Evolutionary conservation across 2,888 invertebrate genomes (phyloP).

Genomic region (Hyalella azteca): DNA sequence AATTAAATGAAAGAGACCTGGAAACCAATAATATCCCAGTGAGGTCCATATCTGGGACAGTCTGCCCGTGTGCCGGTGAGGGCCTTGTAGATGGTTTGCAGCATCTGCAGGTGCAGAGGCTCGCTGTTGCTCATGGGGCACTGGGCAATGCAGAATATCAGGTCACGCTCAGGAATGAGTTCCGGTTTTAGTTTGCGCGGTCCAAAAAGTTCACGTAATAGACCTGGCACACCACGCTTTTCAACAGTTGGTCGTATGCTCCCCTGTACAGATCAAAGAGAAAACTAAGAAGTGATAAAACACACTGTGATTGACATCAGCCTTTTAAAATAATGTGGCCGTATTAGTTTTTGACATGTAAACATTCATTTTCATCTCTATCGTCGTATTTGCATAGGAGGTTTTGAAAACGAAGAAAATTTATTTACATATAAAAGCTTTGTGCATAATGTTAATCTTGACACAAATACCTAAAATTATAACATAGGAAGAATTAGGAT

Average conservation of each 20-base stretch:
- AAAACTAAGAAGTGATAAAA: too few relatives aligned
- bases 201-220: slow-evolving; percentile 61
- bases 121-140: slow-evolving; percentile 63
- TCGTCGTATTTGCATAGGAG: too few relatives aligned
- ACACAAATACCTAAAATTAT: too few relatives aligned
- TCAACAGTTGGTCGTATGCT: slow-evolving; percentile 56
- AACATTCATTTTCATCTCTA: too few relatives aligned
- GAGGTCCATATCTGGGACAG: slow-evolving; percentile 65
- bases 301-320: too few relatives aligned
- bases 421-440: too few relatives aligned
- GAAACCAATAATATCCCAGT: slow-evolving; percentile 69
- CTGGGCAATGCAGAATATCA: slow-evolving; percentile 65
- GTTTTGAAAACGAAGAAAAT: too few relatives aligned
- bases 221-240: slow-evolving; percentile 45
- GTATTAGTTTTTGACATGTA: too few relatives aligned
- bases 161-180: slow-evolving; percentile 63
- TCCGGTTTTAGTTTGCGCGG: slow-evolving; percentile 64
- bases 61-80: slow-evolving; percentile 65
- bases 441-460: too few relatives aligned
- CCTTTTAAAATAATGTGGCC: too few relatives aligned
- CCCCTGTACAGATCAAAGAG: slow-evolving; percentile 41
- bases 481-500: too few relatives aligned
- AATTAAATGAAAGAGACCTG: too few relatives aligned
- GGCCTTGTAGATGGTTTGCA: slow-evolving; percentile 66
- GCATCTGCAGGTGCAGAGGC: slow-evolving; percentile 63